Conservation (phyloP, 2,888 invertebrate species). For the Horisme vitalbata region DNA sequence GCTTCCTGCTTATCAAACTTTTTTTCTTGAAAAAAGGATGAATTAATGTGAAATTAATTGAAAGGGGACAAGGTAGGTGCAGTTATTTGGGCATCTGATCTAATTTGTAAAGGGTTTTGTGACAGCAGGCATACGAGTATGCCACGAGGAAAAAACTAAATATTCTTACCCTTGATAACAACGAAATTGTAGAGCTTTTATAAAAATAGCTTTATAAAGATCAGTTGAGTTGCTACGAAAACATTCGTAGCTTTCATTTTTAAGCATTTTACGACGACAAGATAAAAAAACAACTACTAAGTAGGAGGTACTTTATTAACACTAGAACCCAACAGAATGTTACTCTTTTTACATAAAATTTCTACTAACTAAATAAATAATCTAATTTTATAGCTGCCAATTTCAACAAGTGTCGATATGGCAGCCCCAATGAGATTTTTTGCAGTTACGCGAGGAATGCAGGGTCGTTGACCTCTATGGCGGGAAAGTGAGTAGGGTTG, state of each 20-base stretch:
- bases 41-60: constrained; percentile 77
- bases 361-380: background rate
- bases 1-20: constrained; percentile 68
- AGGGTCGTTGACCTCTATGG: constrained; percentile 55
- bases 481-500: constrained; percentile 52
- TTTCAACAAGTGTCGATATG: constrained; percentile 4
- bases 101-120: constrained; percentile 46
- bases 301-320: too few relatives aligned
- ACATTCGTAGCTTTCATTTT: too few relatives aligned
- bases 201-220: too few relatives aligned
- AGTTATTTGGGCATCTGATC: constrained; percentile 49
- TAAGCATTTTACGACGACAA: too few relatives aligned
- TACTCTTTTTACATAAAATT: too few relatives aligned
- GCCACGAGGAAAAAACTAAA: constrained; percentile 1
- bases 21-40: constrained; percentile 58
- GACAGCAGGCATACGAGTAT: constrained; percentile 1
- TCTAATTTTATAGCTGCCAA: background rate
- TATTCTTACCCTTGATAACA: background rate
- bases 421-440: constrained; percentile 41
- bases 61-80: constrained; percentile 61
- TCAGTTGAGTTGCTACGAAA: too few relatives aligned
- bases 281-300: too few relatives aligned
- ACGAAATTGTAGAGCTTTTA: background rate
- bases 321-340: too few relatives aligned
- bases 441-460: constrained; percentile 56